These are phyloP conservation scores for Calonectris borealis DNA, from an alignment of 2,113 vertebrate genomes.

Conservation along the genomic window DNA sequence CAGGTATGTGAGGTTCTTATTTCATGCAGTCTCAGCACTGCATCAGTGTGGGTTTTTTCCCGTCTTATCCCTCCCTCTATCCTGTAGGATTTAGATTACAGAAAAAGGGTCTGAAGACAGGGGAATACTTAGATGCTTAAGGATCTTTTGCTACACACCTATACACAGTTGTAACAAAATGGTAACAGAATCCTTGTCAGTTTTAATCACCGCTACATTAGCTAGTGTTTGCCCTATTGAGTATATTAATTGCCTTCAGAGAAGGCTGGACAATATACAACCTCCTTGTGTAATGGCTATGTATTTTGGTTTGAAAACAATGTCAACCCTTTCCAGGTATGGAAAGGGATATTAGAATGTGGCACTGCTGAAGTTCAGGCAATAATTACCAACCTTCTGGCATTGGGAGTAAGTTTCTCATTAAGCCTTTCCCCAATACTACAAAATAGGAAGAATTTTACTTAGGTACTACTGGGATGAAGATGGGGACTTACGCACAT, in stretches of 20 bases:
- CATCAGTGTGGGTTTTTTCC: accelerated
- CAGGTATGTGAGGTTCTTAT: background rate
- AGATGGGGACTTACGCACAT: background rate
- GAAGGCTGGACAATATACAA: background rate
- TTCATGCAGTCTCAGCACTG: background rate
- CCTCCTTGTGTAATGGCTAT: background rate
- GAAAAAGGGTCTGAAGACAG: background rate
- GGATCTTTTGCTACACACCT: background rate
- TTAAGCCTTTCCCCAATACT: background rate
- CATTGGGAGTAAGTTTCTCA: background rate
- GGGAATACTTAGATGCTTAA: background rate
- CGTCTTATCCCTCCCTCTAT: background rate
- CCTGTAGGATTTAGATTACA: background rate
- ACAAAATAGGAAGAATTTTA: background rate
- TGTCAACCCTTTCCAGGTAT: background rate
- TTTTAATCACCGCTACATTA: background rate
- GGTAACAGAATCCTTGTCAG: background rate
- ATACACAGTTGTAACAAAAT: background rate
- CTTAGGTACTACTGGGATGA: background rate
- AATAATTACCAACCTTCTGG: background rate
- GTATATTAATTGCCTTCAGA: background rate
- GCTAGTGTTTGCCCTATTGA: background rate
- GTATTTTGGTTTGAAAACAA: background rate
- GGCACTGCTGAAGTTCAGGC: background rate
- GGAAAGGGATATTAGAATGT: background rate